Conservation (phyloP, 2,888 invertebrate genomes). For the Meta bourneti region DNA sequence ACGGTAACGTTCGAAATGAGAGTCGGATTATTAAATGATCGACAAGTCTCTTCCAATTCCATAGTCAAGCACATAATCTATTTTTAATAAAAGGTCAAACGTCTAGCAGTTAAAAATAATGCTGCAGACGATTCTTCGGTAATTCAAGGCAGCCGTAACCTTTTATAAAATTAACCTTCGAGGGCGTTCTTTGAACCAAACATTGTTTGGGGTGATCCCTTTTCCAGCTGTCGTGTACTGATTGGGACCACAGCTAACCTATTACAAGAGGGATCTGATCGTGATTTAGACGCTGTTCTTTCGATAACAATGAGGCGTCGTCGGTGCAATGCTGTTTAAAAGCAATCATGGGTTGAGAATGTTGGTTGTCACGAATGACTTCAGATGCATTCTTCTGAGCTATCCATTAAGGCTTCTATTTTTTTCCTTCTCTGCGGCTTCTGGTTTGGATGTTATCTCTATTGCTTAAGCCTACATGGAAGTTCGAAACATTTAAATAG, state of each 20-base stretch:
- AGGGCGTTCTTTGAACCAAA: constrained; percentile 61
- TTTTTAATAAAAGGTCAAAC: constrained; percentile 58
- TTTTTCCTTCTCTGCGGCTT: constrained; percentile 1
- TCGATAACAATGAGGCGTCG: constrained; percentile 62
- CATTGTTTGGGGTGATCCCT: constrained; percentile 58
- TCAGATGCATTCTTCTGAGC: constrained; percentile 9
- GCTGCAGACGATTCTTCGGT: constrained; percentile 3
- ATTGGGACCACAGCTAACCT: constrained; percentile 49
- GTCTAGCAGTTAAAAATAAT: constrained; percentile 40
- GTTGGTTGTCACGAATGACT: constrained; percentile 43
- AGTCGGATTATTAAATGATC: constrained; percentile 17
- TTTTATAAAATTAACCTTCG: constrained; percentile 37
- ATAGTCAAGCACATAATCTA: constrained; percentile 48
- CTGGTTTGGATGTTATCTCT: constrained; percentile 4
- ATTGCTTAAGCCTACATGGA: background rate
- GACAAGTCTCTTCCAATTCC: constrained; percentile 10
- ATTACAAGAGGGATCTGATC: constrained; percentile 52
- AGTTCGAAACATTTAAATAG: background rate
- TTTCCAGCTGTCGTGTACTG: constrained; percentile 48
- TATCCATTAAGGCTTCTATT: constrained; percentile 15
- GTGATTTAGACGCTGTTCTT: constrained; percentile 43
- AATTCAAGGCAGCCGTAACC: constrained; percentile 35
- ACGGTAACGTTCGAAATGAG: background rate
- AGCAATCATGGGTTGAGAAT: constrained; percentile 17
- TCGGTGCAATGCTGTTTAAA: background rate